Evolutionary conservation across 2,113 vertebrate species (phyloP), one percentile per base, ranked within the genome.

Genomic region (Dicentrarchus labrax): DNA sequence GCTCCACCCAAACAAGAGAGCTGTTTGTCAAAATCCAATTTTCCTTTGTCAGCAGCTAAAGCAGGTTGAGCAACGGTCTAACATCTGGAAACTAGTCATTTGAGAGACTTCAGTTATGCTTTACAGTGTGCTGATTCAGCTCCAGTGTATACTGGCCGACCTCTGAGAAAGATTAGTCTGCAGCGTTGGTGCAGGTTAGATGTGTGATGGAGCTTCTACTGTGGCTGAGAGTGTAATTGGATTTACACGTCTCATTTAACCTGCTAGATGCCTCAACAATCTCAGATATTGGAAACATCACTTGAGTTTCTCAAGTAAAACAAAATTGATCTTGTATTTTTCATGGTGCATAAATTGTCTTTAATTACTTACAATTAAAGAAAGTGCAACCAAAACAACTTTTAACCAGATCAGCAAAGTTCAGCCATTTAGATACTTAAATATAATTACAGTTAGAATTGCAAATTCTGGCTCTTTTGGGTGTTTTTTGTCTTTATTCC

Each of bases 201-300:
- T 43, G 62, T 13, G 76, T 84, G 86, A 90, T 70, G 68, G 72
- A 86, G 80, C 71, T 68, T 81, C 54, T 64, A 38, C 88, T 19
- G 50, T 66, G 68, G 82, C 87, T 43, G 39, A 15, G 75, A 61
- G 67, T 73, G 68, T 82, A 88, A 91, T 88, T 89, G 89, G 83
- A 87, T 91, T 92, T 87, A 51, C 84, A 90, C 75, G 60, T 85
- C 86, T 92, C 90, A 86, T 93, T 91, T 81, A 80, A 90, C 82
- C 60, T 45, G 66, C 78, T 80, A 0, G 88, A 88, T 74, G 76
- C 88, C 71, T 86, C 78, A 15, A 73, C 73, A 68, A 48, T 59
- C 70, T 41, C 45, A 47, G 61, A 78, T 85, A 85, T 72, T 87
- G 59, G 81, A 84, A 75, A 78, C 71, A 69, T 72, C 38, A 38